A percentile compares a stretch with the other conserved stretches of the same genome.
phyloP scores from a whole-genome alignment of 2,113 vertebrate species.

The Nothocercus nigrocapillus region DNA sequence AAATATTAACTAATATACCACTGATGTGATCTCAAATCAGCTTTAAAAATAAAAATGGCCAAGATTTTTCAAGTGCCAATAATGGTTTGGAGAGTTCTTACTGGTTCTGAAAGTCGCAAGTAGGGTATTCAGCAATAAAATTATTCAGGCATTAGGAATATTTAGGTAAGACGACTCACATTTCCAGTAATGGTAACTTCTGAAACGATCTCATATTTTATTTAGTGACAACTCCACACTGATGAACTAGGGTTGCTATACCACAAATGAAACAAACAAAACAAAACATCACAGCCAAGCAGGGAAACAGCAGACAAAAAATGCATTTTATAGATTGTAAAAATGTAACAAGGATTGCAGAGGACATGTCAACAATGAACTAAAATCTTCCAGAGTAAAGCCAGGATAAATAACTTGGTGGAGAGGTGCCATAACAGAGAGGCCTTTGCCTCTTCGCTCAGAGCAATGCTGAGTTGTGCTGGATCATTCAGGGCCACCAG shows the following conservation, averaged over 20 bases:
- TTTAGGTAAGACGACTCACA: background rate
- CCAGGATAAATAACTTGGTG: background rate
- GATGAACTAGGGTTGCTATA: background rate
- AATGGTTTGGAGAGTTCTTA: background rate
- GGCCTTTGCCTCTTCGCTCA: background rate
- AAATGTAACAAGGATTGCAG: background rate
- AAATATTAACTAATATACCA: background rate
- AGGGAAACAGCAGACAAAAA: background rate
- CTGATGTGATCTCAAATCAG: background rate
- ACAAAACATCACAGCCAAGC: background rate
- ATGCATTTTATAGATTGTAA: background rate
- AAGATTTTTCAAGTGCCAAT: background rate
- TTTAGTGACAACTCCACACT: background rate
- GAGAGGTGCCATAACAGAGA: background rate
- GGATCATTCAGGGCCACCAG: accelerated
- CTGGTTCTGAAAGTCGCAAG: background rate
- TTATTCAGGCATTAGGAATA: background rate
- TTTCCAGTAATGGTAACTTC: constrained; percentile 31
- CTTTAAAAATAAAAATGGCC: background rate
- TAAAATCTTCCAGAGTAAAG: background rate
- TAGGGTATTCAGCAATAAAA: background rate
- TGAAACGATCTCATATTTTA: constrained; percentile 44
- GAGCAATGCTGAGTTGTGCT: accelerated
- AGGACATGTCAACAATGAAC: background rate
- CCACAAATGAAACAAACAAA: background rate